phyloP scores from a whole-genome alignment of 92 coral and sea anemone species.

The Porites evermanni region DNA sequence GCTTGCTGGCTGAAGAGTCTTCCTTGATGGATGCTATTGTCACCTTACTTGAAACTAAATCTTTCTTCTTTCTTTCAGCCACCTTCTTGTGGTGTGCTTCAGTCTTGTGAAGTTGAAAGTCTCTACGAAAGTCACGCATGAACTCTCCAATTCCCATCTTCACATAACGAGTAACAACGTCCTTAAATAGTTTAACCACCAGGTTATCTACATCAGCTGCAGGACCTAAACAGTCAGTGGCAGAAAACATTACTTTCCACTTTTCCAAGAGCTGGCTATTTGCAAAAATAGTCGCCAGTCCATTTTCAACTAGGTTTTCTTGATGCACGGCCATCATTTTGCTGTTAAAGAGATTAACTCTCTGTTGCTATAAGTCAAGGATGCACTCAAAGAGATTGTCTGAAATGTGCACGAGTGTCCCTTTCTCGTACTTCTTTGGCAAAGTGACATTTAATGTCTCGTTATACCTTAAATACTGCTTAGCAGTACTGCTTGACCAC shows the following conservation, averaged over 20 bases:
- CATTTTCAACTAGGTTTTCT: constrained; percentile 6
- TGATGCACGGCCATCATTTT: constrained; percentile 4
- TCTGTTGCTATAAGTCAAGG: constrained; percentile 15
- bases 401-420: neutral
- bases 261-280: constrained; percentile 6
- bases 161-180: constrained; percentile 29
- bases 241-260: constrained; percentile 2
- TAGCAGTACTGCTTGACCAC: neutral
- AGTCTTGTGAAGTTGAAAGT: constrained; percentile 48
- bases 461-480: neutral
- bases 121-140: constrained; percentile 51
- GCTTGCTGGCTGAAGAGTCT: constrained; percentile 26
- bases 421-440: neutral
- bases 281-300: neutral
- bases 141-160: constrained; percentile 62
- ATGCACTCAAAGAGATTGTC: neutral
- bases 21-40: constrained; percentile 8
- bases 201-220: neutral
- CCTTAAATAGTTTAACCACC: constrained; percentile 41
- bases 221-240: neutral
- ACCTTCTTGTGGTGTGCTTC: constrained; percentile 69
- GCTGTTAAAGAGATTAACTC: constrained; percentile 37
- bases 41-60: constrained; percentile 13
- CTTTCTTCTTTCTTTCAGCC: constrained; percentile 28
- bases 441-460: neutral